Evolutionary conservation across 2,888 invertebrate genomes (phyloP).

Genomic region (Scelioninae gen. 2): DNA sequence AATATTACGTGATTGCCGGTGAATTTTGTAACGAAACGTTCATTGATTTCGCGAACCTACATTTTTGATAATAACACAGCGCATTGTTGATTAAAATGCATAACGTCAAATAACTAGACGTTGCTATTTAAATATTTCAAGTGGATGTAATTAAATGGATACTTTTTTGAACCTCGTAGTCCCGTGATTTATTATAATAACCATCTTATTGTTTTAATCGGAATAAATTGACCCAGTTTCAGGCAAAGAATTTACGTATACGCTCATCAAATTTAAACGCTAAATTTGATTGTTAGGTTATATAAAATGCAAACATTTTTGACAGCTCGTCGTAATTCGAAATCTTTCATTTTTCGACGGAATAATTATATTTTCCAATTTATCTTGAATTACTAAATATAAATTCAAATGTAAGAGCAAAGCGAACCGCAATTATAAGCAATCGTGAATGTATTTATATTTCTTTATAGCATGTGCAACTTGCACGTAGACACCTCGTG

Average conservation of each 20-base stretch:
- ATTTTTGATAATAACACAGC: slow-evolving; percentile 9
- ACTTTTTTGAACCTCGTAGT: slow-evolving; percentile 6
- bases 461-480: background rate
- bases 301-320: slow-evolving; percentile 34
- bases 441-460: slow-evolving; percentile 10
- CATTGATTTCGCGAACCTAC: slow-evolving; percentile 29
- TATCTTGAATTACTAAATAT: slow-evolving; percentile 11
- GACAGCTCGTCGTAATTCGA: slow-evolving; percentile 29
- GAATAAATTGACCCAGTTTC: slow-evolving; percentile 24
- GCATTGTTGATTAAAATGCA: slow-evolving; percentile 16
- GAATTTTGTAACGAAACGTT: slow-evolving; percentile 19
- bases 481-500: slow-evolving; percentile 15
- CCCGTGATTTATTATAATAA: slow-evolving; percentile 21
- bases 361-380: slow-evolving; percentile 33
- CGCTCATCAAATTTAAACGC: slow-evolving; percentile 24
- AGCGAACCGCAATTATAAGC: slow-evolving; percentile 39
- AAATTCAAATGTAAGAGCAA: slow-evolving; percentile 7
- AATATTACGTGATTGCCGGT: slow-evolving; percentile 4
- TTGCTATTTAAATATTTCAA: slow-evolving; percentile 20
- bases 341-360: slow-evolving; percentile 19
- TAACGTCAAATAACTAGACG: slow-evolving; percentile 20
- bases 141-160: slow-evolving; percentile 5
- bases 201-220: slow-evolving; percentile 25
- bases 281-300: slow-evolving; percentile 35
- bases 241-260: slow-evolving; percentile 11